These are phyloP conservation scores for Lepisosteus oculatus DNA, from an alignment of 2,113 vertebrate species.

Conservation along the genomic window DNA sequence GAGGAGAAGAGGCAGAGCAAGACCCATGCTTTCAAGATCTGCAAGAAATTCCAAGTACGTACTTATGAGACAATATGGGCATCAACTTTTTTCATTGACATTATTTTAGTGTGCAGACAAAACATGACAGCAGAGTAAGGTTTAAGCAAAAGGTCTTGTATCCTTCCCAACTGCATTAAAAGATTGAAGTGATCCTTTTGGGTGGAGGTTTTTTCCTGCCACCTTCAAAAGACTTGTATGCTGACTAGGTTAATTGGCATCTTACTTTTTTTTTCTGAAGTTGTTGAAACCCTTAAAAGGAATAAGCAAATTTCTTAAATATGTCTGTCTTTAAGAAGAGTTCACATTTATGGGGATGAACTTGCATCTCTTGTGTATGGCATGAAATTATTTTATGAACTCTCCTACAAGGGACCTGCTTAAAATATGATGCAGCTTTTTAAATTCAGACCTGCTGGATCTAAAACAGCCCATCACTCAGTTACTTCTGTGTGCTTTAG, in stretches of 20 bases:
- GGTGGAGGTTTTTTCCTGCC: too few species aligned
- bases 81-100: neutral
- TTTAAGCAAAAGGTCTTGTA: neutral
- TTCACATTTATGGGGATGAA: neutral
- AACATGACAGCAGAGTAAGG: neutral
- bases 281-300: neutral
- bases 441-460: too few species aligned
- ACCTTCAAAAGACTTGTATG: too few species aligned
- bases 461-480: too few species aligned
- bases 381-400: too few species aligned
- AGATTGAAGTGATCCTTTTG: neutral
- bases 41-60: slow-evolving; percentile 84
- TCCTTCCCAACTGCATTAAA: neutral
- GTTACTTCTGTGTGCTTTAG: too few species aligned
- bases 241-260: too few species aligned
- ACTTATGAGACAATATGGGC: too few species aligned
- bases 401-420: too few species aligned
- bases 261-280: neutral
- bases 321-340: neutral
- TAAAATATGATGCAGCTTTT: too few species aligned
- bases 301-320: neutral
- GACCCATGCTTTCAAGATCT: slow-evolving; percentile 88
- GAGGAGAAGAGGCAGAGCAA: slow-evolving; percentile 54
- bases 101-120: neutral
- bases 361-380: neutral